Conservation (phyloP, 2,888 invertebrate genomes). For the Alloscopus bannaensis region DNA sequence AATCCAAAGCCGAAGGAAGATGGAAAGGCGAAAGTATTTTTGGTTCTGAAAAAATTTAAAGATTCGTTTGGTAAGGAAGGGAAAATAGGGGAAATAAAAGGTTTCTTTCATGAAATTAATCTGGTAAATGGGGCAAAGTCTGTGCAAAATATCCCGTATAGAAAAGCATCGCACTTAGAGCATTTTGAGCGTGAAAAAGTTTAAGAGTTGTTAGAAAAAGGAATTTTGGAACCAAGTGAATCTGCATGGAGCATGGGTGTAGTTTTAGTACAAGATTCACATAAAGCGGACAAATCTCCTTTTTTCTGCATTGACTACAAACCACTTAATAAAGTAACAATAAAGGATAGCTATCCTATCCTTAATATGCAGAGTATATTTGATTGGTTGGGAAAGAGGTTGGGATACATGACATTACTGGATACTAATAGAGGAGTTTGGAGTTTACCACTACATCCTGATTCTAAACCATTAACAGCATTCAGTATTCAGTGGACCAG, state of each 20-base stretch:
- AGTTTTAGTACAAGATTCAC: slow-evolving; percentile 41
- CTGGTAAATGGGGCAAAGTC: slow-evolving; percentile 43
- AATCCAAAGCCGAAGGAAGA: background rate
- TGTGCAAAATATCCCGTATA: slow-evolving; percentile 40
- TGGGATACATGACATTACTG: slow-evolving; percentile 28
- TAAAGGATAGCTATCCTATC: slow-evolving; percentile 42
- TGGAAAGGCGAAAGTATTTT: background rate
- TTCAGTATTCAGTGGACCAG: slow-evolving; percentile 37
- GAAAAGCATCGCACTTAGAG: slow-evolving; percentile 50
- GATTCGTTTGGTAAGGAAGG: slow-evolving; percentile 58
- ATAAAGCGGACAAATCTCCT: slow-evolving; percentile 17
- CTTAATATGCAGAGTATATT: slow-evolving; percentile 37
- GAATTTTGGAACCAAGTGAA: slow-evolving; percentile 37
- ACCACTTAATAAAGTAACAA: slow-evolving; percentile 36
- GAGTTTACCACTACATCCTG: slow-evolving; percentile 33
- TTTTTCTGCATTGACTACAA: slow-evolving; percentile 30
- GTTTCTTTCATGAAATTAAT: slow-evolving; percentile 44
- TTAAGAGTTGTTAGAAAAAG: slow-evolving; percentile 42
- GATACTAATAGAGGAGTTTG: slow-evolving; percentile 51
- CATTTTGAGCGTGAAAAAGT: slow-evolving; percentile 52
- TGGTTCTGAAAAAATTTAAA: slow-evolving; percentile 22
- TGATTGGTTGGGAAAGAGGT: slow-evolving; percentile 43
- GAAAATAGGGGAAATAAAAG: slow-evolving; percentile 48
- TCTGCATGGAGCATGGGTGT: slow-evolving; percentile 52
- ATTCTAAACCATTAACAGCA: slow-evolving; percentile 46